Evolutionary conservation across 2,113 vertebrate species (phyloP), one percentile per base, ranked within the genome.

Genomic region (Odocoileus hemionus): DNA sequence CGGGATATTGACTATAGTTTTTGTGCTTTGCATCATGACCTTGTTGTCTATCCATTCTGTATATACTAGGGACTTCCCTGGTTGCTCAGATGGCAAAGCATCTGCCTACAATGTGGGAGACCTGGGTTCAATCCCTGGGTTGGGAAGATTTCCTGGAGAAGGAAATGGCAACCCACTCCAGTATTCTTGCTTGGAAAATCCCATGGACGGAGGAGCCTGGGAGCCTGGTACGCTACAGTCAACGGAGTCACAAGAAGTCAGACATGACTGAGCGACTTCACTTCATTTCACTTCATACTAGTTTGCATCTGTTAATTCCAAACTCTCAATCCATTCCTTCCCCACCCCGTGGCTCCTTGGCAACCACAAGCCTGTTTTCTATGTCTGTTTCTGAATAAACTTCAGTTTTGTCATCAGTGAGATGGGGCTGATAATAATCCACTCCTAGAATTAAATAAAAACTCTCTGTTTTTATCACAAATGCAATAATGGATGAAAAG

Each of bases 101-200:
- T n/a, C 64, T 67, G 64, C 33, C 17, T 67, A n/a, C 33, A n/a
- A 10, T 67, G 4, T 33, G 19, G 16, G 33, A 17, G 64, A 67
- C 16, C 33, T 0, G 4, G 33, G 33, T 67, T 67, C 64, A 67
- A 19, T 67, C 16, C 16, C 16, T 67, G 33, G 33, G 8, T 67
- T 67, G 16, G 33, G 16, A 67, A n/a, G 16, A n/a, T 19, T 16
- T n/a, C 64, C n/a, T 67, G 64, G 33, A 67, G 64, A n/a, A 67
- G 33, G 64, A 67, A 67, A 67, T 19, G 64, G 33, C 33, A 67
- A 10, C 33, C 16, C 64, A 67, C 16, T 67, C 16, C 64, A 67
- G 64, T 36, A 36, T 67, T 19, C 64, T 36, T 36, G 64, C 33
- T 17, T 67, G 33, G 61, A 67, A 67, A 67, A n/a, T 67, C 33